These are phyloP conservation scores for Anas flavirostris DNA, from an alignment of 2,797 vertebrate species.

Conservation along the genomic window DNA sequence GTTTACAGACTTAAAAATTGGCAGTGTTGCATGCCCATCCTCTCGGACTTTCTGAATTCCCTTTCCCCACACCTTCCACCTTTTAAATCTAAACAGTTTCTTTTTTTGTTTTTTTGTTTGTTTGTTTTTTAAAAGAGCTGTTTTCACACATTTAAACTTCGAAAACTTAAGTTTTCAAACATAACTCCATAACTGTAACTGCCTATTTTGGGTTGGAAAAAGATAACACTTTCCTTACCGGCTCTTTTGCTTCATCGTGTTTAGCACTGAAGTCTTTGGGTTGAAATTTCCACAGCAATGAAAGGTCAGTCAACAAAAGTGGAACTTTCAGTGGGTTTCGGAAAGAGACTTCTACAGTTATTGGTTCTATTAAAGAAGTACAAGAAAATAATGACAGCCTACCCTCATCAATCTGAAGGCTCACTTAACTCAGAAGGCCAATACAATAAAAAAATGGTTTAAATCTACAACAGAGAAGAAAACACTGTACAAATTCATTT, in stretches of 20 bases:
- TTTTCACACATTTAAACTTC: not conserved
- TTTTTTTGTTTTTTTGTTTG: too few species aligned
- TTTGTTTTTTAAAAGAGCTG: not conserved
- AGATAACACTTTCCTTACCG: slow-evolving; percentile 75
- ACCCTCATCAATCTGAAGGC: not conserved
- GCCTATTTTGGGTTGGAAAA: not conserved
- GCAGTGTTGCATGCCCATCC: not conserved
- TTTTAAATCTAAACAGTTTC: not conserved
- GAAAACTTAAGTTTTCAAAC: not conserved
- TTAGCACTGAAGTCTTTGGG: slow-evolving; percentile 77
- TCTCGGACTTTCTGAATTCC: not conserved
- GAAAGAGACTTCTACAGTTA: slow-evolving; percentile 94
- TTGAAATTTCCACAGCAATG: slow-evolving; percentile 93
- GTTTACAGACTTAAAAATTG: not conserved
- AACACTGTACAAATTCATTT: not conserved
- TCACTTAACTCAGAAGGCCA: not conserved
- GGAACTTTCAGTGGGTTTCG: slow-evolving; percentile 95
- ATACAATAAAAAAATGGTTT: accelerated
- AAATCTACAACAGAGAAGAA: not conserved
- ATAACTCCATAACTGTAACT: not conserved
- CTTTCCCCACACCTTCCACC: not conserved
- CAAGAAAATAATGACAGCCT: not conserved
- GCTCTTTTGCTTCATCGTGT: slow-evolving; percentile 75
- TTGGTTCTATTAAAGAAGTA: slow-evolving; percentile 83
- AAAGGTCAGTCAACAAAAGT: slow-evolving; percentile 88